Evolutionary conservation across 2,797 vertebrate species (phyloP).

Genomic region (Caiman crocodilus): DNA sequence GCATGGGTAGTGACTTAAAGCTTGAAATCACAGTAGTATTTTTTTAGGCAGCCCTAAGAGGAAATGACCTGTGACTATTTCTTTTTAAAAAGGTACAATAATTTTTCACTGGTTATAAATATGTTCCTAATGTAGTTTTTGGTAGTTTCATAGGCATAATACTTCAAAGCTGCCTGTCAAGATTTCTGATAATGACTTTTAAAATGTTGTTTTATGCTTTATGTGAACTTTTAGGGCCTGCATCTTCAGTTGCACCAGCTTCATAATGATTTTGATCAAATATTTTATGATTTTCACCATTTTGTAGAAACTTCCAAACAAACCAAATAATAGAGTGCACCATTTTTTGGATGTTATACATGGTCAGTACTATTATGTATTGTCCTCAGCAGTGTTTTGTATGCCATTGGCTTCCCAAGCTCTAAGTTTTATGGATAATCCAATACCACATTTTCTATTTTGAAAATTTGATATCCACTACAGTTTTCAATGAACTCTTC

Average conservation of each 20-base stretch:
- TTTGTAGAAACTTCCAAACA: background rate
- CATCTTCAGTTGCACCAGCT: background rate
- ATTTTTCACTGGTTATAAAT: background rate
- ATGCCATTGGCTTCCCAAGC: fast-evolving
- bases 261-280: background rate
- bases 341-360: background rate
- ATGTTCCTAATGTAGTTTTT: background rate
- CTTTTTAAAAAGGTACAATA: background rate
- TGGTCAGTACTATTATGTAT: background rate
- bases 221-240: background rate
- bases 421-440: background rate
- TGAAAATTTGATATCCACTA: background rate
- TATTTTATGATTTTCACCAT: background rate
- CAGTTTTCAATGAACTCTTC: too few relatives aligned
- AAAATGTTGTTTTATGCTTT: background rate
- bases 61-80: background rate
- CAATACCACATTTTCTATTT: background rate
- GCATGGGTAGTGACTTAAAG: background rate
- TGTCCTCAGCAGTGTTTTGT: background rate
- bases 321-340: background rate
- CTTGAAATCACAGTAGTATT: background rate
- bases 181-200: background rate
- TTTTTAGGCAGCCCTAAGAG: background rate
- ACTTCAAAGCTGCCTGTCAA: background rate
- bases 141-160: background rate